Evolutionary conservation across 2,113 vertebrate species (phyloP).

Genomic region (Emberiza fucata): DNA sequence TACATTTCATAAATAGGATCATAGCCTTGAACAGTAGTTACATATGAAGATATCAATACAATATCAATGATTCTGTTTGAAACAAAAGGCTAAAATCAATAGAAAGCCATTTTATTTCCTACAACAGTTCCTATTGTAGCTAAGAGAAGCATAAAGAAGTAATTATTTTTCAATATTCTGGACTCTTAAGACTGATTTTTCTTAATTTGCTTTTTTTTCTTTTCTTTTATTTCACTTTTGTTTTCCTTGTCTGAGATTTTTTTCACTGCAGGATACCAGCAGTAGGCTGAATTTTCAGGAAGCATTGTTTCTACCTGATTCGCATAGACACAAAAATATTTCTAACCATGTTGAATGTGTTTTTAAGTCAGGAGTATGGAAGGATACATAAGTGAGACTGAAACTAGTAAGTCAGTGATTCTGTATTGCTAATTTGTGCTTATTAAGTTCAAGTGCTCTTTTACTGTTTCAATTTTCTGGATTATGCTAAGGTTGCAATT

Average conservation of each 20-base stretch:
- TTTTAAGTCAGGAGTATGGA: background rate
- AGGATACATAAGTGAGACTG: background rate
- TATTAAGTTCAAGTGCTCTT: background rate
- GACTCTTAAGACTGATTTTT: background rate
- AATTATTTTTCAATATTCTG: background rate
- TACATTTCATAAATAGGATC: background rate
- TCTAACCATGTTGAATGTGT: background rate
- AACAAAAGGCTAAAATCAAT: constrained; percentile 1
- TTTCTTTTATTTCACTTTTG: background rate
- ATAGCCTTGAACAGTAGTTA: background rate
- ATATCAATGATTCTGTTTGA: constrained; percentile 1
- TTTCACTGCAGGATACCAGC: background rate
- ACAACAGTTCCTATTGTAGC: background rate
- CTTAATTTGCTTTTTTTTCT: background rate
- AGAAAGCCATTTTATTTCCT: constrained; percentile 19
- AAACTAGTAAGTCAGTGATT: background rate
- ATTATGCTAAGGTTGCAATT: background rate
- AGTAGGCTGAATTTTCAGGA: background rate
- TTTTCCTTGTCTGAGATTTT: background rate
- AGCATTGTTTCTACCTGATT: background rate
- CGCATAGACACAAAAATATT: background rate
- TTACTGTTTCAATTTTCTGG: background rate
- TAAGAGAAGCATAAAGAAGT: background rate
- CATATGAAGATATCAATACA: background rate
- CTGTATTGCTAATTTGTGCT: background rate